Evolutionary conservation across 1,140 invertebrate species (phyloP), one percentile per base, ranked within the genome.

Genomic region (Alviniconcha marisindica): DNA sequence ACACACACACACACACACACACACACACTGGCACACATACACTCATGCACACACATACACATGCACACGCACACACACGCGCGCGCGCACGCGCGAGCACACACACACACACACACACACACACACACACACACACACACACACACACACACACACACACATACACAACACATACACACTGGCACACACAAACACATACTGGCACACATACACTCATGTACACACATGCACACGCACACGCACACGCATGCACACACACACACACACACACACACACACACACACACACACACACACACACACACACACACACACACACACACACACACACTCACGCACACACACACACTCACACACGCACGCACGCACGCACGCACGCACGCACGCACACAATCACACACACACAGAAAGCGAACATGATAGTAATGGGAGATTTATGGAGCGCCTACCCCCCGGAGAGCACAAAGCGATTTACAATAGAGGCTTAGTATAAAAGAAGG

Each of bases 251-350:
- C 66, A 71, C 66, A 71, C 66, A 71, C 66, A 71, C 66, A 71
- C 66, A 71, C 66, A 71, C 66, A 71, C 74, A 77, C 42, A 48
- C 42, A 77, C 74, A 44, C 74, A 63, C 82, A 80, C 82, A 80
- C 77, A 38, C 81, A 48, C 73, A 77, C 76, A 48, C 76, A 48
- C 51, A 33, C 76, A 77, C 76, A 56, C 76, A 77, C 76, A 77
- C 76, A 77, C 76, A 77, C 76, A 77, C 76, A 77, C 76, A 77
- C 76, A 77, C 76, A 77, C 78, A 66, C 78, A 80, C 51, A 77
- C 76, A 77, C 76, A 77, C 76, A 42, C 38, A 44, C 38, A 18
- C 76, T n/a, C 38, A 44, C 76, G 24, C 74, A 48, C 42, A 38
- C 2, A 31, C 40, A 48, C 71, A 15, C 31, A 38, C 28, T 38